Evolutionary conservation across 2,113 vertebrate species (phyloP), one percentile per base, ranked within the genome.

Genomic region (Mus musculus): DNA sequence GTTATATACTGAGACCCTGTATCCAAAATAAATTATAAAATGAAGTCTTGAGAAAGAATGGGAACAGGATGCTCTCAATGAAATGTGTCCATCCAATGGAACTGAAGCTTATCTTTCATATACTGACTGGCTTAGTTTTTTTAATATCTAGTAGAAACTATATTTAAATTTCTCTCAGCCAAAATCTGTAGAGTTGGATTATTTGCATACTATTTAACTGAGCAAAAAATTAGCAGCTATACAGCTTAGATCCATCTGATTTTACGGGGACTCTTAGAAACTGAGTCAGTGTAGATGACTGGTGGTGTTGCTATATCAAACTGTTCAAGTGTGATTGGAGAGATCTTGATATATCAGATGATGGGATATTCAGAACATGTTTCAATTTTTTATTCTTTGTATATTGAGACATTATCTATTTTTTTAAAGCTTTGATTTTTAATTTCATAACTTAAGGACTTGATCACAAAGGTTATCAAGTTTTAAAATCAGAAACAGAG

Each of bases 161-260:
- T 1, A 3, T 75, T 96, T 76, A 67, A 46, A 78, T 59, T 90
- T 97, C 87, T 88, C 54, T 90, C 78, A 89, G 14, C 28, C 69
- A 33, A 86, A 95, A 94, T 89, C 42, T 95, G 28, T n/a, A 89
- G 28, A n/a, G 56, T 96, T 73, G 92, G 12, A 73, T 75, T 78
- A 61, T 96, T 93, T 88, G 28, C 63, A 88, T 67, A 76, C 42
- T 96, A 84, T 92, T 93, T 89, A 81, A 39, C 90, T 93, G 92
- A 91, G 61, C 42, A 90, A 49, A 91, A 88, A 89, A 95, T 94
- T 65, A 96, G 85, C 72, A 92, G 80, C 89, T 90, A 86, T 63
- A 88, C 33, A 73, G 36, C 42, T 95, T 85, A 56, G 97, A 95
- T 89, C 82, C 61, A 61, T 96, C 59, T 77, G 72, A 94, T 76